Base-by-base conservation (phyloP, 2,888 invertebrate genomes). In the Nomada fabriciana region DNA sequence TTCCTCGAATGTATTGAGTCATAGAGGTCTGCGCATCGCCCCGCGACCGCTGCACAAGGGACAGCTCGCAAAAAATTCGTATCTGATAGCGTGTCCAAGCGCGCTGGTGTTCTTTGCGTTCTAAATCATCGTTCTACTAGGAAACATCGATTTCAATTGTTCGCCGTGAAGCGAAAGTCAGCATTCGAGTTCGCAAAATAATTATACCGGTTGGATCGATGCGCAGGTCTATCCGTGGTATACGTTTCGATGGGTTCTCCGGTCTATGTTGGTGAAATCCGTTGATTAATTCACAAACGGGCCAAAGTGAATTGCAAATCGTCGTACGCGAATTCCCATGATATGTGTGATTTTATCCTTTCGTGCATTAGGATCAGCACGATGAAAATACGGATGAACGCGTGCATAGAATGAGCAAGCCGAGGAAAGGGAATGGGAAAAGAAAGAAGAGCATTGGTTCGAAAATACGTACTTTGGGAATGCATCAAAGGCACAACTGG, bases 221-320 rank as follows among this genome's bases (percentile, higher is more conserved):
- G 29, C 43, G n/a, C 63, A 2, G 13, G 52, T 63, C n/a, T n/a
- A 52, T 29, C 60, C 3, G 57, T 11, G 20, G 10, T n/a, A 11
- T 42, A 15, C 20, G n/a, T 53, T 15, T 11, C n/a, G 15, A 15
- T 23, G 23, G 18, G 47, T 79, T 74, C 64, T 57, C 60, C 74
- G 29, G 53, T 42, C 57, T 10, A 42, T 36, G 63, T 68, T 52
- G 59, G 53, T 42, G 9, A 59, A 71, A 67, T 74, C 53, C 55
- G 69, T 71, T 71, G 57, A 78, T 70, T 74, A 83, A 83, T 83
- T 82, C 78, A 36, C 68, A 43, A 69, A 78, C 60, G 83, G 7
- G 55, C 60, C 83, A 78, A 75, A 83, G 83, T 85, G 87, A 83
- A 90, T 91, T 90, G 87, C 89, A 86, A 91, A 91, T 90, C 86